Evolutionary conservation across 2,113 vertebrate species (phyloP), one percentile per base, ranked within the genome.

Genomic region (Gadus chalcogrammus): DNA sequence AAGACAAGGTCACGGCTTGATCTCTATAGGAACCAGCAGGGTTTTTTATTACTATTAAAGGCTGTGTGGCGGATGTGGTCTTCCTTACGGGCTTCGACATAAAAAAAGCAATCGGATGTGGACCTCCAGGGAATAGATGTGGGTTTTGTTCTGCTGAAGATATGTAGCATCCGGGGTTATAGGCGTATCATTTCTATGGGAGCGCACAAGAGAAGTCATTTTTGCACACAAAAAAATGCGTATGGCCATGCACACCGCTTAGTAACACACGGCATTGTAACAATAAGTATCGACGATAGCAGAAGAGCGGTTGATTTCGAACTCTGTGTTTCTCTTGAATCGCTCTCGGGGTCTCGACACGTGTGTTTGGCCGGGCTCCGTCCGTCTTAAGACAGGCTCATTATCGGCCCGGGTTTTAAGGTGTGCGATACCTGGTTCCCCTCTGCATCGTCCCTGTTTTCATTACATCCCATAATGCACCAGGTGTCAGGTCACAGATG

Each of bases 271-370:
- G 6, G 3, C 6, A 35, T 35, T 4, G 31, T 35, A 35, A 35
- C 31, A 35, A 35, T 35, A 5, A 5, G 31, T 35, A 35, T 7
- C 6, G 31, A 35, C 4, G 31, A 35, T 35, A 35, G 31, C 31
- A 35, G 31, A 35, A 35, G 31, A 35, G 31, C 31, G 31, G 4
- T 35, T 1, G 6, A 35, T 35, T 35, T 35, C 31, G 31, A 35
- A 35, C 6, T 35, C 4, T 35, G 31, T 35, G 31, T 48, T 66
- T 31, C 55, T 48, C n/a, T 31, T 64, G n/a, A 12, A 28, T 22
- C 18, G 15, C 72, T 59, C 64, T 55, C 75, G 24, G 66, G 12
- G 48, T 75, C 17, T 35, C 56, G 69, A 78, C 84, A 84, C 79
- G 73, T 84, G 79, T 68, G 70, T 65, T 24, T 76, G 68, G 72